phyloP scores from a whole-genome alignment of 1,140 invertebrate genomes.

The Drosophila melanogaster region Release_6_plus_ISO1_MT NT_033777.3:27783501-27784000 shows the following conservation, averaged over 20 bases:
- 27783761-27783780: conserved; percentile 37
- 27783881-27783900: conserved; percentile 61
- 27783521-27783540: conserved; percentile 48
- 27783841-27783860: conserved; percentile 77
- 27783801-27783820: conserved; percentile 11
- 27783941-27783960: conserved; percentile 12
- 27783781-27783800: not conserved
- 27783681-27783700: not conserved
- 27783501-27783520: conserved; percentile 78
- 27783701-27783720: not conserved
- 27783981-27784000: not conserved
- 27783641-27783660: conserved; percentile 56
- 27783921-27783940: conserved; percentile 41
- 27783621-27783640: conserved; percentile 69
- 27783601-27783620: conserved; percentile 62
- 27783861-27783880: conserved; percentile 66
- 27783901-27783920: conserved; percentile 47
- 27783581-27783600: conserved; percentile 60
- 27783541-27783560: conserved; percentile 29
- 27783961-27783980: not conserved
- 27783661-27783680: conserved; percentile 24
- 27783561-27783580: not conserved
- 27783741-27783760: conserved; percentile 74
- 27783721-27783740: conserved; percentile 67
- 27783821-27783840: conserved; percentile 69